Percentiles rank a stretch among this genome's conserved stretches.
Conservation (phyloP, 2,888 invertebrate genomes). For the Tetranychus truncatus region DNA sequence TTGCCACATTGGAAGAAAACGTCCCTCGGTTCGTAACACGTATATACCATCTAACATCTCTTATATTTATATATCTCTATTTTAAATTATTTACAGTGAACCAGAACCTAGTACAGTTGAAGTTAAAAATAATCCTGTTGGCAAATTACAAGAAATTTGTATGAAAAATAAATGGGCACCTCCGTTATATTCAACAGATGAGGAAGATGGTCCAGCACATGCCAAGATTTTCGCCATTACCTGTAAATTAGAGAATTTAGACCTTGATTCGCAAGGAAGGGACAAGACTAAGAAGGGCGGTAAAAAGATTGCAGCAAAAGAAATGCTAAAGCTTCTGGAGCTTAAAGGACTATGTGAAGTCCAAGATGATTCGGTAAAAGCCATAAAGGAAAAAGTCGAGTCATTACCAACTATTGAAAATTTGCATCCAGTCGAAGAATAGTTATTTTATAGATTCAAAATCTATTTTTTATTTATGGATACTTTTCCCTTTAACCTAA, state of each 20-base stretch:
- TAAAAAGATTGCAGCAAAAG: slow-evolving; percentile 83
- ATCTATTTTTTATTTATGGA: no score
- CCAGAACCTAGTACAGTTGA: neutral
- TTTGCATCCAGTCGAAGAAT: neutral
- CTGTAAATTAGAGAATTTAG: slow-evolving; percentile 42
- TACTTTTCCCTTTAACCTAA: no score
- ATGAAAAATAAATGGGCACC: slow-evolving; percentile 91
- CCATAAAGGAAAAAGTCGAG: neutral
- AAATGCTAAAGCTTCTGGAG: slow-evolving; percentile 59
- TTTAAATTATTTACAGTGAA: neutral
- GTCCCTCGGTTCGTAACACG: neutral
- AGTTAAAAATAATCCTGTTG: slow-evolving; percentile 54
- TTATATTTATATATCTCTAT: neutral
- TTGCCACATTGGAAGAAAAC: neutral
- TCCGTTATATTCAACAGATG: slow-evolving; percentile 64
- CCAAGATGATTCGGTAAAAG: slow-evolving; percentile 7
- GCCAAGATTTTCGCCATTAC: slow-evolving; percentile 82
- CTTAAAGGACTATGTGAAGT: slow-evolving; percentile 30
- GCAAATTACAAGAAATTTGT: slow-evolving; percentile 73
- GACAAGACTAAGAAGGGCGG: slow-evolving; percentile 71
- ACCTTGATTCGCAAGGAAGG: slow-evolving; percentile 28
- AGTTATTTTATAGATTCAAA: neutral
- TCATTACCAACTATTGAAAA: neutral
- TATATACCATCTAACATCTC: neutral
- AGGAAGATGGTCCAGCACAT: slow-evolving; percentile 71